Base-by-base conservation (phyloP, 2,888 invertebrate genomes). In the Azorinus chamasolen region DNA sequence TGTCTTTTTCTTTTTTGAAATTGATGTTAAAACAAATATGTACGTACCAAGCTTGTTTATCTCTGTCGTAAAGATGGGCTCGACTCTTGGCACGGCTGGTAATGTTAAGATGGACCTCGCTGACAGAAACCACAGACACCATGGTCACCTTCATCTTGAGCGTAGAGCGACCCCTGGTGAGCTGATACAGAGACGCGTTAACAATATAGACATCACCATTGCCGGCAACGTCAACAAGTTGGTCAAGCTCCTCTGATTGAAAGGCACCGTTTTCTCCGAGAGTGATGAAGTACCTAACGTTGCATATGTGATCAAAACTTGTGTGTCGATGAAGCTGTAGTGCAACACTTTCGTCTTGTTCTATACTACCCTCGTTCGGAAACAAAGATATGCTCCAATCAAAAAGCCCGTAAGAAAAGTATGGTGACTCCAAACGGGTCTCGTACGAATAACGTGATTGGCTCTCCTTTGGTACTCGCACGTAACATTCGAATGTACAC, bases 251-350 rank as follows among this genome's bases (percentile, higher is more conserved):
- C 5, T 89, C 88, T 1, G 92, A 90, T 24, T 90, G 89, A 53
- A 91, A 89, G 16, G 83, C 81, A 46, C 86, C 84, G 54, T 89
- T 90, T 20, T 90, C 89, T 1, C 91, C 91, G 1, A 96, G 93
- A 0, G 90, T 86, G 1, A 94, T 84, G 27, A 95, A 95, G 93
- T 96, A 96, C 25, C 95, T 94, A 10, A 96, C 96, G 71, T 96
- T 95, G 91, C 96, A 96, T 58, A 95, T 95, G 91, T 96, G 96
- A 86, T 96, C 96, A 90, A 96, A 96, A 53, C 96, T 96, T n/a
- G 96, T 96, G 64, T 96, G 94, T 59, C 96, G 94, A 88, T 95
- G 95, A 45, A 97, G 90, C 64, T 91, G 91, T 6, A 94, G 87
- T 87, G 86, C 88, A 91, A 94, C 83, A 73, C 87, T 90, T 24